Evolutionary conservation across 2,888 invertebrate species (phyloP), one percentile per base, ranked within the genome.

Genomic region (Athalia cordata): DNA sequence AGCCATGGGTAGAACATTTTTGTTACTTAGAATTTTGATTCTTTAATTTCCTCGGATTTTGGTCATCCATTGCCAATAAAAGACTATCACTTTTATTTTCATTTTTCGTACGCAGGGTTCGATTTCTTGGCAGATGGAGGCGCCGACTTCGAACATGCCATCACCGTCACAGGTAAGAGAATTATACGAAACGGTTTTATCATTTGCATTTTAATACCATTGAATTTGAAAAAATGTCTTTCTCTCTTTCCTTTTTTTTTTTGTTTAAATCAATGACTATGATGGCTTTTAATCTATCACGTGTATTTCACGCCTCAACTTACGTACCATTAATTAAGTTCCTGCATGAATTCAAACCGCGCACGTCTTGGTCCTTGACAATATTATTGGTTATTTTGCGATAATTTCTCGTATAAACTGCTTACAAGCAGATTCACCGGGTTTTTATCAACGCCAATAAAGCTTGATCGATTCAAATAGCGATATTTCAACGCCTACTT

Each of bases 91-190:
- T 47, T 45, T 3, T n/a, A 47, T n/a, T 49, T 77, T 72, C 78
- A 83, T 81, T 61, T 90, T 79, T 80, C 81, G 68, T 80, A 90
- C 92, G 84, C 91, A 94, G 94, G 94, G 91, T 92, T 94, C 91
- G 94, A 95, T 90, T 95, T 95, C 90, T 92, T 94, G 89, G 94
- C 94, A 88, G 91, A 91, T 84, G 94, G 94, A 92, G 94, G 94
- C 83, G 94, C 94, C 86, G 94, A 94, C 90, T 95, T 94, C 90
- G 95, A 95, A 90, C 92, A 93, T 85, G 95, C 95, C 81, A 93
- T 95, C 85, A 93, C 94, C 86, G 93, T 93, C 80, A 93, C 94
- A 89, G 94, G 95, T 94, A 87, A 91, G 91, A n/a, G 3, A 62
- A 62, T 6, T 11, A 3, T 29, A 29, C 29, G 29, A 29, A 29